These are phyloP conservation scores for Chaenocephalus aceratus DNA, from an alignment of 2,113 vertebrate genomes.

Conservation along the genomic window DNA sequence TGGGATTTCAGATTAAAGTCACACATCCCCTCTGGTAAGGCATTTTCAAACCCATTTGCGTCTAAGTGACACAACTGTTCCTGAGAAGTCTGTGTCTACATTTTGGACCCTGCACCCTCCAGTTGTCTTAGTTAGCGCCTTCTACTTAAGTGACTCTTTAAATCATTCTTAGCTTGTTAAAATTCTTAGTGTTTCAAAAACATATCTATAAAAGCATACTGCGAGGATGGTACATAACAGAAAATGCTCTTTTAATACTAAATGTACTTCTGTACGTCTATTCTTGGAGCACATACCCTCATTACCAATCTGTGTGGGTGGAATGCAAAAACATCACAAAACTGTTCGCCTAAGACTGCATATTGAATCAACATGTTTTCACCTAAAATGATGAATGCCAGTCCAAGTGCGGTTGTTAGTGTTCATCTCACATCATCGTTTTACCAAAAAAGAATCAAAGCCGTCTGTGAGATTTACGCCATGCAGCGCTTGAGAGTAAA, in stretches of 20 bases:
- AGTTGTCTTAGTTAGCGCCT: not conserved
- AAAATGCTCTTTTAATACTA: slow-evolving; percentile 1
- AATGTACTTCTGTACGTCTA: not conserved
- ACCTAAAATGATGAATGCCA: slow-evolving; percentile 1
- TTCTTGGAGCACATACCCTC: slow-evolving; percentile 4
- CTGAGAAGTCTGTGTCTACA: not conserved
- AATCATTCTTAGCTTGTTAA: not conserved
- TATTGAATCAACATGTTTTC: slow-evolving; percentile 30
- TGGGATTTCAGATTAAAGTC: not conserved
- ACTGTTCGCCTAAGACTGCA: not conserved
- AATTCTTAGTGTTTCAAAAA: not conserved
- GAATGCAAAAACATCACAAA: slow-evolving; percentile 14
- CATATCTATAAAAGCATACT: slow-evolving; percentile 19
- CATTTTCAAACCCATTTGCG: not conserved
- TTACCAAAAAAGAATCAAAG: not conserved
- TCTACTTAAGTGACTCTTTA: not conserved
- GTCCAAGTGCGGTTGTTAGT: slow-evolving; percentile 3
- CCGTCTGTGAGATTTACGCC: slow-evolving; percentile 27
- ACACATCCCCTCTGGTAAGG: not conserved
- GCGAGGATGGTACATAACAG: not conserved
- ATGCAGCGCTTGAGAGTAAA: slow-evolving; percentile 26
- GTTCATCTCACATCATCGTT: not conserved
- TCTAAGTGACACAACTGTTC: not conserved
- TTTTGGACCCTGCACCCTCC: not conserved
- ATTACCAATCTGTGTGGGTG: slow-evolving; percentile 19